These are phyloP conservation scores for Osmoderma eremita DNA, from an alignment of 2,888 invertebrate genomes.

Conservation along the genomic window DNA sequence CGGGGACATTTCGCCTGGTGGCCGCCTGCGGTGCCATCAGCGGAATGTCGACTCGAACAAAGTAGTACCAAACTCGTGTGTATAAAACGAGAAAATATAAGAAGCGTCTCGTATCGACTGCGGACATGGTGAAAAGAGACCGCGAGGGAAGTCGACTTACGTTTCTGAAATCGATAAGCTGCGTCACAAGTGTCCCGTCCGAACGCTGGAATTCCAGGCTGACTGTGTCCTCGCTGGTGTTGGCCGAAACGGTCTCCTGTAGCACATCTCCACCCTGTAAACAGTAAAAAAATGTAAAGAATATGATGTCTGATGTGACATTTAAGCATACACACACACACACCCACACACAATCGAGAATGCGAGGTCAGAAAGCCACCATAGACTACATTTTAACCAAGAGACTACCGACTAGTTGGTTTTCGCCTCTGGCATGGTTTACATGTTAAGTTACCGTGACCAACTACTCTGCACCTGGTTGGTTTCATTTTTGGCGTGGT, in stretches of 20 bases:
- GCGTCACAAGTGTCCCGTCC: conserved; percentile 91
- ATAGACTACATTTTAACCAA: too few relatives aligned
- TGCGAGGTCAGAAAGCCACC: too few relatives aligned
- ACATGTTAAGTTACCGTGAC: too few relatives aligned
- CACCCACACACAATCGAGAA: too few relatives aligned
- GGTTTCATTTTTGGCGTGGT: too few relatives aligned
- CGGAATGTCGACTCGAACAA: conserved; percentile 13
- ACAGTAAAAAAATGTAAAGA: conserved; percentile 44
- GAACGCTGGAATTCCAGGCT: conserved; percentile 88
- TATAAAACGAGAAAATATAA: not conserved
- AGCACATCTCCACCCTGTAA: conserved; percentile 92
- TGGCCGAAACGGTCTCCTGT: conserved; percentile 91
- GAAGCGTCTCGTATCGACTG: not conserved
- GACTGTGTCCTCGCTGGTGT: conserved; percentile 90
- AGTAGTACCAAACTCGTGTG: not conserved
- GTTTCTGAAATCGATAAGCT: conserved; percentile 93
- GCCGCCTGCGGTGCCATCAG: not conserved
- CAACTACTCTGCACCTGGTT: too few relatives aligned
- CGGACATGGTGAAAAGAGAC: not conserved
- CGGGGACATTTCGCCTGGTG: conserved; percentile 6
- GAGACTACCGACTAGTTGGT: too few relatives aligned
- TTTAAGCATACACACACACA: too few relatives aligned
- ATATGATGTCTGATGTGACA: too few relatives aligned
- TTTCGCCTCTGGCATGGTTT: too few relatives aligned
- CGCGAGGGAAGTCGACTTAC: conserved; percentile 70